These are phyloP conservation scores for Strigamia crassipes DNA, from an alignment of 2,888 invertebrate species.

Conservation along the genomic window DNA sequence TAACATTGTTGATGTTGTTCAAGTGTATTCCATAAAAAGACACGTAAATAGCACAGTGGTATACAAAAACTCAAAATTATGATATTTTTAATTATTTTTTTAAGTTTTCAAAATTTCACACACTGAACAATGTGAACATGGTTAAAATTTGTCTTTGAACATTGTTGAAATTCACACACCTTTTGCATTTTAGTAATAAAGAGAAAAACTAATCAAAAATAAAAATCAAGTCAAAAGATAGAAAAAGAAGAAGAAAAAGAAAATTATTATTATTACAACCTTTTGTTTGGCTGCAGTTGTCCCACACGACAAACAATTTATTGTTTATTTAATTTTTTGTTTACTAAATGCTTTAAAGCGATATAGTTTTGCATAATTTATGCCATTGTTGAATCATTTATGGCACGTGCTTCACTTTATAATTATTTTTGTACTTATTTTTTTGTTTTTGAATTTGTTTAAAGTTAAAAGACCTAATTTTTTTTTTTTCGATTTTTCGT, in stretches of 20 bases:
- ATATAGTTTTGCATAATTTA: slow-evolving; percentile 6
- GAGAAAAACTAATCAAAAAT: neutral
- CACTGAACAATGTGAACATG: slow-evolving; percentile 33
- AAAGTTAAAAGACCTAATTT: slow-evolving; percentile 23
- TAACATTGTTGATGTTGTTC: slow-evolving; percentile 40
- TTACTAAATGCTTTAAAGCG: neutral
- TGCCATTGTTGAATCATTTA: slow-evolving; percentile 31
- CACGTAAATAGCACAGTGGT: slow-evolving; percentile 42
- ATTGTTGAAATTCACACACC: slow-evolving; percentile 29
- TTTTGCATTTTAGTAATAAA: slow-evolving; percentile 33
- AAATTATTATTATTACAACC: neutral
- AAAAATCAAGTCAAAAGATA: neutral
- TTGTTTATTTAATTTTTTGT: neutral
- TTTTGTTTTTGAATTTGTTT: neutral
- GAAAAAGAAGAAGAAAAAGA: neutral
- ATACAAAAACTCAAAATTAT: slow-evolving; percentile 32
- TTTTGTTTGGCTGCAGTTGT: neutral
- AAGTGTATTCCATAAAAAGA: slow-evolving; percentile 40
- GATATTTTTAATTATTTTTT: neutral
- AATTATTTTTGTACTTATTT: slow-evolving; percentile 38
- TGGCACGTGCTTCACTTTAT: slow-evolving; percentile 33
- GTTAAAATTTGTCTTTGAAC: slow-evolving; percentile 26
- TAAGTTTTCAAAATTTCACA: slow-evolving; percentile 22
- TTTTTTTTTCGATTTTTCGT: neutral
- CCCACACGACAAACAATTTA: neutral